These are phyloP conservation scores for Athrips mouffetella DNA, from an alignment of 2,888 invertebrate species.

Conservation along the genomic window DNA sequence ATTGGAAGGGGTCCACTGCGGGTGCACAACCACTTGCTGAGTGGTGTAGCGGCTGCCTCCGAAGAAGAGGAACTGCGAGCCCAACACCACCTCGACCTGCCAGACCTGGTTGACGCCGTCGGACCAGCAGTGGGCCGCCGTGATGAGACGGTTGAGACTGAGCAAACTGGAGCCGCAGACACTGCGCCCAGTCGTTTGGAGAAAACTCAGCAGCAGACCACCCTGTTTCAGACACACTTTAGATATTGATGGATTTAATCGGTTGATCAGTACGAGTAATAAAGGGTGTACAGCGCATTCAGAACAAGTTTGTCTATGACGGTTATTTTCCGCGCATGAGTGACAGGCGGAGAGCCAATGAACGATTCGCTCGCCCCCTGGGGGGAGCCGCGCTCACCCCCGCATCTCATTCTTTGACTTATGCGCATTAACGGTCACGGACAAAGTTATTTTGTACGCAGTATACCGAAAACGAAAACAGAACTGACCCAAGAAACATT, in stretches of 20 bases:
- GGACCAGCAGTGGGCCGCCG: conserved; percentile 38
- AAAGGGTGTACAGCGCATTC: no score
- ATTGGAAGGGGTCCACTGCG: conserved; percentile 25
- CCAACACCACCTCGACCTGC: conserved; percentile 31
- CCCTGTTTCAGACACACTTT: conserved; percentile 24
- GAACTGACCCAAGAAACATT: no score
- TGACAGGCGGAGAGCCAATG: no score
- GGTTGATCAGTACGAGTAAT: no score
- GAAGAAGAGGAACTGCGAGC: conserved; percentile 32
- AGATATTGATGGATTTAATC: not conserved
- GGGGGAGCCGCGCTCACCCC: no score
- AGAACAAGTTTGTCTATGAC: no score
- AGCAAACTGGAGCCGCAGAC: conserved; percentile 33
- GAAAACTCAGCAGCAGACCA: conserved; percentile 30
- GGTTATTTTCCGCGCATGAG: no score
- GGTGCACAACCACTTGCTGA: conserved; percentile 27
- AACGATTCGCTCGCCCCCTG: no score
- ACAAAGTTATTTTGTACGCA: no score
- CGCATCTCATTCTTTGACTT: no score
- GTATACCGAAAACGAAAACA: no score
- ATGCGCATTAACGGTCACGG: no score
- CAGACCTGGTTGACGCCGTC: conserved; percentile 28
- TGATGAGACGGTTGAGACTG: conserved; percentile 29
- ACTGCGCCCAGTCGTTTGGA: conserved; percentile 22
- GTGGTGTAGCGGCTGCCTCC: conserved; percentile 32